Evolutionary conservation across 2,888 invertebrate genomes (phyloP), one percentile per base, ranked within the genome.

Genomic region (Seladonia tumulorum): DNA sequence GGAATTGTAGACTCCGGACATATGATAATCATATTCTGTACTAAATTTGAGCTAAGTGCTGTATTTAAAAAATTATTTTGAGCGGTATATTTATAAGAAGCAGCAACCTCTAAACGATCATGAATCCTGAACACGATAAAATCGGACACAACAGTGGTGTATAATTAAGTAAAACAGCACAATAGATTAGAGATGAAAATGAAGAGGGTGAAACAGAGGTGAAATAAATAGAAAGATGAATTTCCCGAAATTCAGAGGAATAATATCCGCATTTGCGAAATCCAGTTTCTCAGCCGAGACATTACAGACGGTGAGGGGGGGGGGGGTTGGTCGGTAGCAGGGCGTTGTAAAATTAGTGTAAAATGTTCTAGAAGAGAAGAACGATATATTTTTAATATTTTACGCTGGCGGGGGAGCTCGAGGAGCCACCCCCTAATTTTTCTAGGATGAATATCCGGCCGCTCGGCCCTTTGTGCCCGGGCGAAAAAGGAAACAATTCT

Each of bases 381-480:
- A 63, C 63, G 63, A 63, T 63, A 63, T 29, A 63, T 63, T 63
- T 63, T 63, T 63, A 63, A 63, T 63, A 63, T 29, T 63, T 63
- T 63, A 63, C 29, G 14, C 16, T 29, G 63, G 29, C 16, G 63
- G 5, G 53, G 8, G 63, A 25, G 63, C 63, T 63, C 63, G 63
- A 63, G 25, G 29, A 63, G 29, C 60, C 25, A 14, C 63, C 63
- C 63, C 29, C 29, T 63, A 63, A 63, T 63, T 63, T 63, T 63
- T 63, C 63, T 63, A 63, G 63, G 29, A 63, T 63, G 63, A 63
- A 63, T 63, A 63, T 63, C 63, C 63, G 63, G 29, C 25, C 53
- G 63, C 63, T 29, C 63, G 29, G 63, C 29, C 29, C 63, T 63
- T 63, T 63, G 63, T 29, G 63, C 63, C 25, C 29, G 29, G 63